Evolutionary conservation across 2,113 vertebrate genomes (phyloP), one percentile per base, ranked within the genome.

Genomic region (Clarias magur): DNA sequence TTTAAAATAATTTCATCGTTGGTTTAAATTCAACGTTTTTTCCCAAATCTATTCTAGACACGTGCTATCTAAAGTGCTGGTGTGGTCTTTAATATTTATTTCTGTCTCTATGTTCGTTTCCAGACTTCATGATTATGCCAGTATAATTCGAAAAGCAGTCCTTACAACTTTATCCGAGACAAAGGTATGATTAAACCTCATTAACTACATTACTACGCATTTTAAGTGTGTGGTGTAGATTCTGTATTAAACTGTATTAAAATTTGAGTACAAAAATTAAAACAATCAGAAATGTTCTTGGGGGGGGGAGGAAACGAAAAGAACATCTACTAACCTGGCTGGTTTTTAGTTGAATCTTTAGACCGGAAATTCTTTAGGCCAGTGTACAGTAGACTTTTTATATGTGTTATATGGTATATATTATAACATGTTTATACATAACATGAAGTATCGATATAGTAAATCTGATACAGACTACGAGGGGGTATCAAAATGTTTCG

Each of bases 61-160:
- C 13, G 34, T 25, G 21, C 72, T 75, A 0, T 75, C 38, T 25
- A 76, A 48, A 53, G 38, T 25, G 21, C 9, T 53, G 23, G 11
- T 53, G 4, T 53, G 8, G 70, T 65, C 23, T 57, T 70, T 57
- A 65, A 62, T 53, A 54, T 75, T 68, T 67, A 30, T 60, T 63
- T 75, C 62, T 88, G 48, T 68, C n/a, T 42, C 0, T 76, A 9
- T 76, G 42, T 42, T 75, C 10, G 80, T 70, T 80, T 21, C 76
- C 89, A 95, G 95, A 91, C 93, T 97, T 25, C 95, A 95, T 85
- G 93, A 90, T 67, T 95, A 96, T 4, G 96, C 96, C 59, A 89
- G 88, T 21, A 93, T 96, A 85, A 96, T 97, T 92, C 95, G 95
- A 70, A 94, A 93, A 60, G 96, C 95, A 0, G 91, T 96, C 85